phyloP scores from a whole-genome alignment of 2,797 vertebrate species.

The Halcyon smyrnensis region DNA sequence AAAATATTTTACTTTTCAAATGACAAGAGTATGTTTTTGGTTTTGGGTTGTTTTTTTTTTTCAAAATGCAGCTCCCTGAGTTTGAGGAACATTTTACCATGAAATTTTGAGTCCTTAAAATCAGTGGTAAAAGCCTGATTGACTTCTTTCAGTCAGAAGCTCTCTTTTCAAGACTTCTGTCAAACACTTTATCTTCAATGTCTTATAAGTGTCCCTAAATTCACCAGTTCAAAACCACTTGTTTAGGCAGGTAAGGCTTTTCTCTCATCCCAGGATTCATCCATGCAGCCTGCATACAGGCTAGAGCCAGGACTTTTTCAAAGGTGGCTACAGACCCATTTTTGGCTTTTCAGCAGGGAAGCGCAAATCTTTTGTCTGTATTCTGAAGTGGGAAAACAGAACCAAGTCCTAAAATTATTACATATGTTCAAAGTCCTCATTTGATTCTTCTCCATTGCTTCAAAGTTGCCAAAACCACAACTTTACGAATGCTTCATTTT shows the following conservation, averaged over 20 bases:
- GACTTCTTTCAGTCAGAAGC: not conserved
- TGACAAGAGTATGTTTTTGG: not conserved
- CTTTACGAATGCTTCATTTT: accelerated
- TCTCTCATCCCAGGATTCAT: not conserved
- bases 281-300: not conserved
- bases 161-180: not conserved
- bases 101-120: not conserved
- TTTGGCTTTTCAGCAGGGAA: not conserved
- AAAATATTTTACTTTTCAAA: conserved; percentile 31
- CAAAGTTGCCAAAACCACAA: not conserved
- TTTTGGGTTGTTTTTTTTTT: not conserved
- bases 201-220: not conserved
- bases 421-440: not conserved
- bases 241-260: not conserved
- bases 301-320: not conserved
- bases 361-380: not conserved
- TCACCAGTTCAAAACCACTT: not conserved
- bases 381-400: not conserved
- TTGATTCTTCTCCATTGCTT: not conserved
- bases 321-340: not conserved
- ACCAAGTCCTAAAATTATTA: not conserved
- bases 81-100: not conserved
- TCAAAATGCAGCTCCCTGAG: not conserved
- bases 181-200: not conserved
- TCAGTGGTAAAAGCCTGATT: not conserved